These are phyloP conservation scores for Cynaeus angustus DNA, from an alignment of 2,888 invertebrate species.

Conservation along the genomic window DNA sequence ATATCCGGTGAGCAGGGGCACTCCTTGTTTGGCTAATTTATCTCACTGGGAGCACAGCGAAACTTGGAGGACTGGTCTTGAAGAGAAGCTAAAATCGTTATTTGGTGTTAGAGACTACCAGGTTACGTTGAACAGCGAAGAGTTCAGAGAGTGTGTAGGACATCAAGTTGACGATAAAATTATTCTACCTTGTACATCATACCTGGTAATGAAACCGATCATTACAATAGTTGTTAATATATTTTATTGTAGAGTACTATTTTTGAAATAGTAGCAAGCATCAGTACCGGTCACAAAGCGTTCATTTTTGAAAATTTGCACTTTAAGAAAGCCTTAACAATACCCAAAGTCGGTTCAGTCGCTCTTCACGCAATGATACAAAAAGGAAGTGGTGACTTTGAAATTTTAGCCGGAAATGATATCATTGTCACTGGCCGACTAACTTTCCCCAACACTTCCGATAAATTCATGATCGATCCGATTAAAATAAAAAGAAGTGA, in stretches of 20 bases:
- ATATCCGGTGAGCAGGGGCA: slow-evolving; percentile 91
- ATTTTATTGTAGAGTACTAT: slow-evolving; percentile 59
- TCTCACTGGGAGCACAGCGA: slow-evolving; percentile 93
- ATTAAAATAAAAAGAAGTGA: slow-evolving; percentile 69
- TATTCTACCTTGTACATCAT: slow-evolving; percentile 64
- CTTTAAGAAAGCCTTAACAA: slow-evolving; percentile 63
- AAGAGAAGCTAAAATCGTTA: slow-evolving; percentile 65
- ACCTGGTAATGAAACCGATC: slow-evolving; percentile 61
- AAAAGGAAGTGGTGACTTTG: slow-evolving; percentile 69
- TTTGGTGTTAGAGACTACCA: slow-evolving; percentile 66
- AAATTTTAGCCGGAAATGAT: slow-evolving; percentile 73
- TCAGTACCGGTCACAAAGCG: slow-evolving; percentile 60
- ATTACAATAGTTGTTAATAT: too few relatives aligned
- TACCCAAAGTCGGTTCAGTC: slow-evolving; percentile 68
- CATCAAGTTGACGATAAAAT: slow-evolving; percentile 67
- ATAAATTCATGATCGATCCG: slow-evolving; percentile 74
- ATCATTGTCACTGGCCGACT: slow-evolving; percentile 83
- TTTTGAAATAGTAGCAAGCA: slow-evolving; percentile 60
- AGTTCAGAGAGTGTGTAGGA: slow-evolving; percentile 66
- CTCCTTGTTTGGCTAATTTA: slow-evolving; percentile 87
- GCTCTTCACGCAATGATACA: slow-evolving; percentile 69
- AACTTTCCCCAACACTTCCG: slow-evolving; percentile 75
- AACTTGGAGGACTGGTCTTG: slow-evolving; percentile 77
- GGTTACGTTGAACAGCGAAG: slow-evolving; percentile 73
- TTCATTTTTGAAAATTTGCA: slow-evolving; percentile 68